These are phyloP conservation scores for Hyles vespertilio DNA, from an alignment of 1,140 invertebrate species.

Conservation along the genomic window DNA sequence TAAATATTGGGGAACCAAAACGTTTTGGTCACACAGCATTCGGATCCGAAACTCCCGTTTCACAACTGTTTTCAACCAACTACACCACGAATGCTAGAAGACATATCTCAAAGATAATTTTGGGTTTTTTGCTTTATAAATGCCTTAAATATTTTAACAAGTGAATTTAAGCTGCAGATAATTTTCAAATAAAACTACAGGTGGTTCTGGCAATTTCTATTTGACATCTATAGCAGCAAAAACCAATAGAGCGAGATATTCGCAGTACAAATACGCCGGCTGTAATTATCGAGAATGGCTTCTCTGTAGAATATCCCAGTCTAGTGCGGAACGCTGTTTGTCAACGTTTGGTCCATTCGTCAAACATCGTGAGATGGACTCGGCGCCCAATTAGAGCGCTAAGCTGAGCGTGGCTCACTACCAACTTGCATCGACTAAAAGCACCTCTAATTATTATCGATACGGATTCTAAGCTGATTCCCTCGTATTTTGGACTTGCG, in stretches of 20 bases:
- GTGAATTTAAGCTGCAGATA: too few species aligned
- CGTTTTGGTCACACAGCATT: too few species aligned
- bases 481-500: constrained; percentile 13
- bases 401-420: constrained; percentile 36
- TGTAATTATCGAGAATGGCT: constrained; percentile 5
- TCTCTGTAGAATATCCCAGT: constrained; percentile 12
- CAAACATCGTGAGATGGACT: constrained; percentile 29
- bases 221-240: too few species aligned
- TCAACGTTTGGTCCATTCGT: constrained; percentile 29
- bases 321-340: constrained; percentile 24
- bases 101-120: too few species aligned
- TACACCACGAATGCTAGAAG: too few species aligned
- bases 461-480: constrained; percentile 24
- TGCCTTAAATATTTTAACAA: too few species aligned
- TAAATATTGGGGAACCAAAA: too few species aligned
- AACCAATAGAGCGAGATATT: background rate
- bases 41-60: too few species aligned
- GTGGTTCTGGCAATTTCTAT: too few species aligned
- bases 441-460: constrained; percentile 37
- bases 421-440: constrained; percentile 26
- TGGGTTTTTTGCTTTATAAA: too few species aligned
- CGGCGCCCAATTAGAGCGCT: constrained; percentile 36
- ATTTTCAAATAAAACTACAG: too few species aligned
- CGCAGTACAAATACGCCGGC: constrained; percentile 8
- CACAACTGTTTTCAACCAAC: too few species aligned